Evolutionary conservation across 2,113 vertebrate genomes (phyloP).

Genomic region (Jaculus jaculus): DNA sequence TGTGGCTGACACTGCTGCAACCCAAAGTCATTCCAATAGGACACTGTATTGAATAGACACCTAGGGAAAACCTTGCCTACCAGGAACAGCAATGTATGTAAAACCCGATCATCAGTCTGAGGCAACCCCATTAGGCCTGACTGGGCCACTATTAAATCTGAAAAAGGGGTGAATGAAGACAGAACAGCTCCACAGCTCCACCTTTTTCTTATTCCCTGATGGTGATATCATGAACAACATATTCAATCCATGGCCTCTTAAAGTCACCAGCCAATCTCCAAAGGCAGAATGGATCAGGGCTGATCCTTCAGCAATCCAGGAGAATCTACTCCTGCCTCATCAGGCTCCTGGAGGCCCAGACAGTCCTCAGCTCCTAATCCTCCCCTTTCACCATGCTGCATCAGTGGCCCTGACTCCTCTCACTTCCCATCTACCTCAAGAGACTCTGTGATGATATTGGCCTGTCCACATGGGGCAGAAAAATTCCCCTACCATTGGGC

Average conservation of each 20-base stretch:
- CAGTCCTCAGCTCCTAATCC: too few relatives aligned
- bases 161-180: not conserved
- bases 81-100: not conserved
- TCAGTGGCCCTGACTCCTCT: not conserved
- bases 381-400: not conserved
- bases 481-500: fast-evolving
- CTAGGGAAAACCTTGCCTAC: not conserved
- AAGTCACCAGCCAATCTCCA: not conserved
- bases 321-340: not conserved
- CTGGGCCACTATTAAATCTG: too few relatives aligned
- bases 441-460: fast-evolving
- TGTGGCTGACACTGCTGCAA: fast-evolving
- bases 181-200: not conserved
- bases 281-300: not conserved
- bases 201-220: not conserved
- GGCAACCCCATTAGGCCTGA: too few relatives aligned
- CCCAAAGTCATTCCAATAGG: not conserved
- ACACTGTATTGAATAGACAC: too few relatives aligned
- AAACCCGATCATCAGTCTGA: not conserved
- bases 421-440: too few relatives aligned
- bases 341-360: not conserved
- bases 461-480: not conserved
- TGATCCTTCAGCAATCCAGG: too few relatives aligned
- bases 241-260: fast-evolving
- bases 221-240: fast-evolving